Conservation (phyloP, 92 coral and sea anemone species). For the Epizoanthus scotinus region DNA sequence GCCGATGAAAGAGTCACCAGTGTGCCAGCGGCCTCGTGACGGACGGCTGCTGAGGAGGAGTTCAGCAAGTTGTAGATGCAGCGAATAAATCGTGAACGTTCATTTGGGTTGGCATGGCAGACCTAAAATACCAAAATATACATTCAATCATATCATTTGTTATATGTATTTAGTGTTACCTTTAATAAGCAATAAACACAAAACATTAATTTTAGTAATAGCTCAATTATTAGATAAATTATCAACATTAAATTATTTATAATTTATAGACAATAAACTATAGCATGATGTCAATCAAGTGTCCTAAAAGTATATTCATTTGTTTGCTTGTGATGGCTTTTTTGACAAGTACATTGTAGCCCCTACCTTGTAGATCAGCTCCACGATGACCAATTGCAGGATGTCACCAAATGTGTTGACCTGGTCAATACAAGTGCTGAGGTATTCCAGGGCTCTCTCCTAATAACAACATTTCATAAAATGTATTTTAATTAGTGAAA, state of each 20-base stretch:
- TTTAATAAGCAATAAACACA: too few species aligned
- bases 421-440: slow-evolving; percentile 98
- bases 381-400: slow-evolving; percentile 95
- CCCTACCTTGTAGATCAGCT: slow-evolving; percentile 94
- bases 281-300: too few species aligned
- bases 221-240: too few species aligned
- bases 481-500: neutral
- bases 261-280: too few species aligned
- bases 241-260: neutral
- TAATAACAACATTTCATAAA: slow-evolving; percentile 15
- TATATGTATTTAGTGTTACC: too few species aligned
- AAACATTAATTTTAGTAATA: too few species aligned
- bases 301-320: too few species aligned
- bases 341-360: too few species aligned
- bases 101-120: slow-evolving; percentile 99
- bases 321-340: too few species aligned
- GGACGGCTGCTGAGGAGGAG: slow-evolving; percentile 97
- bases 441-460: slow-evolving; percentile 97
- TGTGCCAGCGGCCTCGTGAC: slow-evolving; percentile 99
- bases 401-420: slow-evolving; percentile 99
- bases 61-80: slow-evolving; percentile 96
- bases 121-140: slow-evolving; percentile 57
- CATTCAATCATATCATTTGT: neutral
- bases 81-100: slow-evolving; percentile 93
- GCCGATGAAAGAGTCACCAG: slow-evolving; percentile 97